Base-by-base conservation (phyloP, 2,113 vertebrate genomes). In the Rana temporaria region DNA sequence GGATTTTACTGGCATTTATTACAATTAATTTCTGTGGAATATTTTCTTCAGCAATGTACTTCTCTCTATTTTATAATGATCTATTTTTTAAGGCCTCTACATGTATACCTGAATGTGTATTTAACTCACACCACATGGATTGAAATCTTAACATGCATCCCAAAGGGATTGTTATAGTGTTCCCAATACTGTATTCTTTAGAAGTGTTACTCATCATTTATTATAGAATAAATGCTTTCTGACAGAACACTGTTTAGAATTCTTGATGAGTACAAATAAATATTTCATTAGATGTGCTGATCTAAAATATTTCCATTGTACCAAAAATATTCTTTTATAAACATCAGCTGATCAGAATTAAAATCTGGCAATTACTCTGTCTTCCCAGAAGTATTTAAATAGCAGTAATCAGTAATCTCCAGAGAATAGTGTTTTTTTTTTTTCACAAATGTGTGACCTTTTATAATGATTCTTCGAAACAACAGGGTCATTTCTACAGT, bases 321-420 rank as follows among this genome's bases (percentile, higher is more conserved):
- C 81, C 73, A 75, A 83, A 83, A 59, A 68, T 76, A 68, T 83
- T 67, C 42, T 83, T 57, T 12, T 82, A 56, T 82, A 59, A 57
- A 82, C 60, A 74, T 66, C 67, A 82, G 42, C 48, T 57, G 78
- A 74, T 74, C 63, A 67, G n/a, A 65, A 66, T 67, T 59, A 55
- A 73, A 19, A 75, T 56, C 38, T 16, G 66, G 30, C 22, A 42
- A 57, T 68, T 76, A 48, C 26, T 30, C 32, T 8, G 70, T 83
- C 72, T 76, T 83, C 81, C 71, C 71, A 83, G 71, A 75, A 83
- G n/a, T 74, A 68, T 83, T 83, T 83, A 76, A 67, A 83, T 83
- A 60, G 73, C 59, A 68, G 26, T 52, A 65, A 17, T 26, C n/a
- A 48, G 56, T 32, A 74, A 75, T 60, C 64, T 66, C 81, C 76